phyloP scores from a whole-genome alignment of 2,113 vertebrate genomes.

The Callopanchax toddi region DNA sequence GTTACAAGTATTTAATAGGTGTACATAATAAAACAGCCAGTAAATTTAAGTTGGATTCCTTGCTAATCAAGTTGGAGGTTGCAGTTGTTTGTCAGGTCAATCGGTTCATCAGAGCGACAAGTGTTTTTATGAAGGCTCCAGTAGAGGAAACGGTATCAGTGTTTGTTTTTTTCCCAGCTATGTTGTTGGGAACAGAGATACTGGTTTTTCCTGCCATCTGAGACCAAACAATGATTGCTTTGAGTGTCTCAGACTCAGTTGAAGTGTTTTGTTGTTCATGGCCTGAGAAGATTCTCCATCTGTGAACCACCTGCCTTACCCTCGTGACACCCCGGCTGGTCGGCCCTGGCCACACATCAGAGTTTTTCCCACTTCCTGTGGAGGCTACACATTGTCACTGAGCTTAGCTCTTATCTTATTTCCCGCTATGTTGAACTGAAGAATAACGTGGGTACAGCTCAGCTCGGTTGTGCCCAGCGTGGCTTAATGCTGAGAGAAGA shows the following conservation, averaged over 20 bases:
- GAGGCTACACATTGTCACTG: constrained; percentile 18
- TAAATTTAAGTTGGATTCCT: not conserved
- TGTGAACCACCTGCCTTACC: constrained; percentile 62
- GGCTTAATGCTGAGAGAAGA: constrained; percentile 40
- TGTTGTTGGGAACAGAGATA: constrained; percentile 26
- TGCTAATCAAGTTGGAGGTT: constrained; percentile 5
- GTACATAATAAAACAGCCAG: too few species aligned
- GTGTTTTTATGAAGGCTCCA: not conserved
- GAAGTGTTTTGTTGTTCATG: constrained; percentile 14
- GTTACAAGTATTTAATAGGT: too few species aligned
- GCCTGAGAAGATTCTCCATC: constrained; percentile 48
- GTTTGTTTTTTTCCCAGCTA: constrained; percentile 24
- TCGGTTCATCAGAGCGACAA: not conserved
- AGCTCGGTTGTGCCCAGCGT: constrained; percentile 22
- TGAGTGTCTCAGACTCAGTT: constrained; percentile 19
- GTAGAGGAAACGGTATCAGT: not conserved
- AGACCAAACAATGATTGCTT: constrained; percentile 24
- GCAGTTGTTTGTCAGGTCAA: not conserved
- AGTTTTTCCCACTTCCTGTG: constrained; percentile 47
- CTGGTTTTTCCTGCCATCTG: constrained; percentile 17
- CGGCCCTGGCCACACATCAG: constrained; percentile 36
- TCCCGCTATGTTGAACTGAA: constrained; percentile 14
- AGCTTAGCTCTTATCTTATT: constrained; percentile 19
- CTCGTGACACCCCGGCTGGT: constrained; percentile 26
- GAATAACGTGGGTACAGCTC: constrained; percentile 27